Conservation (phyloP, 2,113 vertebrate species). For the Marcusenius ussheri region DNA sequence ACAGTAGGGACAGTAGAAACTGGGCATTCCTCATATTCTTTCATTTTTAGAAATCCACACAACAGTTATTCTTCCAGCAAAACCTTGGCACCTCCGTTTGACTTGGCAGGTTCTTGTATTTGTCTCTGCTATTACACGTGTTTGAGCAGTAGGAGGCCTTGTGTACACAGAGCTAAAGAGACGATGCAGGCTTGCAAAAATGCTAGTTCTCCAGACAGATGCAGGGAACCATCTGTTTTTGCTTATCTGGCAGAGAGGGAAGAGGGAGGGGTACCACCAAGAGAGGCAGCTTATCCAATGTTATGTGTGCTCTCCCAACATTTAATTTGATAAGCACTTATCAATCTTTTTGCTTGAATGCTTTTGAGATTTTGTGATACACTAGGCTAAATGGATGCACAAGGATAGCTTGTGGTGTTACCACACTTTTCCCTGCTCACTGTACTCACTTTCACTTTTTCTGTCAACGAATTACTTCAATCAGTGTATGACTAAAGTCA, state of each 20-base stretch:
- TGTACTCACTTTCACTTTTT: background rate
- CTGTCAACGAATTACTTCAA: background rate
- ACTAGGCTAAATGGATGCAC: background rate
- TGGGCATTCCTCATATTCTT: background rate
- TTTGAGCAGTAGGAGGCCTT: conserved; percentile 40
- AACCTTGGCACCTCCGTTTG: conserved; percentile 25
- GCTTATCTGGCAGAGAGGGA: conserved; percentile 29
- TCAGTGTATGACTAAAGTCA: background rate
- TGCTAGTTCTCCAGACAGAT: conserved; percentile 40
- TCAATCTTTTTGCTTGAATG: background rate
- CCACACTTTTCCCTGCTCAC: background rate
- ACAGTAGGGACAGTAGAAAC: background rate
- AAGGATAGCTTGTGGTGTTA: background rate
- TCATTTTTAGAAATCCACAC: background rate
- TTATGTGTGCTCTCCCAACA: background rate
- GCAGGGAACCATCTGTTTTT: conserved; percentile 43
- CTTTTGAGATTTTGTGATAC: background rate
- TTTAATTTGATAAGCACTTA: background rate
- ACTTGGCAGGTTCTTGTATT: conserved; percentile 32
- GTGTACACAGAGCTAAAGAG: conserved; percentile 49
- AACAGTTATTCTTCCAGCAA: conserved; percentile 18
- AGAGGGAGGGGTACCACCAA: background rate
- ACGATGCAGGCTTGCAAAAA: conserved; percentile 21
- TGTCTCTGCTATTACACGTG: conserved; percentile 43
- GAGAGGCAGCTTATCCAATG: background rate